A percentile compares a stretch with the other conserved stretches of the same genome.
Conservation (phyloP, 1,140 invertebrate species). For the Diachasma alloeum region DNA sequence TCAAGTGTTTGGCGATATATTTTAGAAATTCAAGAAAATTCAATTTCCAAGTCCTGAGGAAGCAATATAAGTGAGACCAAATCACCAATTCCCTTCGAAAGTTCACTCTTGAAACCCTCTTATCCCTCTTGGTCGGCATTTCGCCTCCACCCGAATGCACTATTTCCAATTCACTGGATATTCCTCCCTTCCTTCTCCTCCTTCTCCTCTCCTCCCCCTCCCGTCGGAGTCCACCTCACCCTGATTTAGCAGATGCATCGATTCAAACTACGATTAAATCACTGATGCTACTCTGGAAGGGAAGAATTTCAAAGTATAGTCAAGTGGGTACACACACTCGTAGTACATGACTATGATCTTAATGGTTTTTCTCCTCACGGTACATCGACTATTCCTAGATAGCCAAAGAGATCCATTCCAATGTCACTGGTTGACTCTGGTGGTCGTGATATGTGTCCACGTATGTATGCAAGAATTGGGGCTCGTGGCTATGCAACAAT, state of each 20-base stretch:
- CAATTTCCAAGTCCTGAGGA: neutral
- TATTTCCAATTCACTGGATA: slow-evolving; percentile 21
- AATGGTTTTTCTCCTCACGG: neutral
- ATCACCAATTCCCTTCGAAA: neutral
- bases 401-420: neutral
- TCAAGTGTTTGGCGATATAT: neutral
- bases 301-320: neutral
- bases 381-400: neutral
- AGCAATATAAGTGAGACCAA: neutral
- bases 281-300: neutral
- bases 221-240: neutral
- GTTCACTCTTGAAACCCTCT: slow-evolving; percentile 19
- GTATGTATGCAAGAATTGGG: slow-evolving; percentile 9
- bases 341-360: neutral
- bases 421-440: neutral
- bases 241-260: neutral
- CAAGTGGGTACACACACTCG: neutral
- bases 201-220: too few relatives aligned
- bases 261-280: slow-evolving; percentile 6
- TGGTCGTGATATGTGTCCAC: neutral
- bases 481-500: slow-evolving; percentile 59
- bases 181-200: neutral
- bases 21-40: slow-evolving; percentile 2
- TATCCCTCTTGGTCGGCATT: slow-evolving; percentile 1
- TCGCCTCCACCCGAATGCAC: slow-evolving; percentile 8